A percentile compares a stretch with the other conserved stretches of the same genome.
Evolutionary conservation across 2,888 invertebrate genomes (phyloP).

Genomic region (Philereme vetulata): DNA sequence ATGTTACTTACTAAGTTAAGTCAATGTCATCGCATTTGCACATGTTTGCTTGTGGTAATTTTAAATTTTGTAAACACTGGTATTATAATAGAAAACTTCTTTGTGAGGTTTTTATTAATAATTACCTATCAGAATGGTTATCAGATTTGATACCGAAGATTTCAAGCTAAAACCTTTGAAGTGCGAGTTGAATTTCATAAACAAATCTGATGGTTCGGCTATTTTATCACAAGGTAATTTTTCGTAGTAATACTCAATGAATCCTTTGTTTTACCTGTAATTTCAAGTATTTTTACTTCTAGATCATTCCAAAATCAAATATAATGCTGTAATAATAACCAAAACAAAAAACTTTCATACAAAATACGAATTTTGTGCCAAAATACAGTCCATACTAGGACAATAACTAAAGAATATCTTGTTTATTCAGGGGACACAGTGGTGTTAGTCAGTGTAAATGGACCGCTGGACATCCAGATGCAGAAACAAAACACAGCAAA

Average conservation of each 20-base stretch:
- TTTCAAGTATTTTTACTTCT: too few relatives aligned
- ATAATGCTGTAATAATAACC: too few relatives aligned
- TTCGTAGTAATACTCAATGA: not conserved
- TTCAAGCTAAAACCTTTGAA: constrained; percentile 79
- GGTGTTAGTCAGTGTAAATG: constrained; percentile 90
- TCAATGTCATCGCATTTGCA: too few relatives aligned
- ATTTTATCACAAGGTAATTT: constrained; percentile 89
- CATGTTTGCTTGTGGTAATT: not conserved
- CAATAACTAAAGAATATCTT: not conserved
- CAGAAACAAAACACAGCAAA: constrained; percentile 91
- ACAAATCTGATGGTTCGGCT: constrained; percentile 91
- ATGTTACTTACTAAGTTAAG: too few relatives aligned
- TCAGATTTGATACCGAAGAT: constrained; percentile 52
- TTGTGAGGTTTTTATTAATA: not conserved
- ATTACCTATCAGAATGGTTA: constrained; percentile 48
- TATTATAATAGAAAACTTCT: not conserved
- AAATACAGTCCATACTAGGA: not conserved
- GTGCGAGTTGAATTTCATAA: constrained; percentile 89
- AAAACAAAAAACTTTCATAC: constrained; percentile 3
- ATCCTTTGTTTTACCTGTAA: too few relatives aligned
- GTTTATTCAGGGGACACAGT: constrained; percentile 88
- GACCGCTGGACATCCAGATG: constrained; percentile 91
- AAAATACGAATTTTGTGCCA: too few relatives aligned
- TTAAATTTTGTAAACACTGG: constrained; percentile 9
- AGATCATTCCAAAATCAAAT: too few relatives aligned